Conservation (phyloP, 2,888 invertebrate species). For the Marasmarcha lunaedactyla region DNA sequence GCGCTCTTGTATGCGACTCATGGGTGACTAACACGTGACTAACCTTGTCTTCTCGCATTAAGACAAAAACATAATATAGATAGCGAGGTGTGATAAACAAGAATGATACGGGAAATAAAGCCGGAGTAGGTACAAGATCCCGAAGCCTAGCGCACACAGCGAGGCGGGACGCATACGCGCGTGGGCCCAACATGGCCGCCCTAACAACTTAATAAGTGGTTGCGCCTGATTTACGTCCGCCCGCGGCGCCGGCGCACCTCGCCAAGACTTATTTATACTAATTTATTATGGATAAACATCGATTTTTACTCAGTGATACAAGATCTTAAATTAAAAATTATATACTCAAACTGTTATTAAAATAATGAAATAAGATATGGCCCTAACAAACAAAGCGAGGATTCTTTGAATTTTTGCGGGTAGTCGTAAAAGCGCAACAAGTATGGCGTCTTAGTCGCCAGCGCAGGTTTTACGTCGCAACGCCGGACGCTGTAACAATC, state of each 20-base stretch:
- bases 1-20: too few relatives aligned
- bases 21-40: too few relatives aligned
- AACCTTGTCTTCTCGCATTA: too few relatives aligned
- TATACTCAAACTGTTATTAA: background rate
- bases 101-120: conserved; percentile 21
- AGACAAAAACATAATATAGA: too few relatives aligned
- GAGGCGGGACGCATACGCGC: conserved; percentile 55
- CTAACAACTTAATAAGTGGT: conserved; percentile 68
- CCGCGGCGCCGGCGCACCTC: conserved; percentile 61
- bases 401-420: too few relatives aligned
- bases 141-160: conserved; percentile 39
- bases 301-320: conserved; percentile 36
- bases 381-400: conserved; percentile 20
- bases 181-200: conserved; percentile 59
- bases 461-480: conserved; percentile 16
- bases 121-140: conserved; percentile 30
- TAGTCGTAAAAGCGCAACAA: too few relatives aligned
- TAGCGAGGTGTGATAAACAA: conserved; percentile 10
- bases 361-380: conserved; percentile 13
- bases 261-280: conserved; percentile 54
- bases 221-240: conserved; percentile 63
- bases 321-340: conserved; percentile 22
- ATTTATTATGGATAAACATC: conserved; percentile 63
- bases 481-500: conserved; percentile 32
- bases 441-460: conserved; percentile 12